Percentiles rank a stretch among this genome's conserved stretches.
These are phyloP conservation scores for Laticauda colubrina DNA, from an alignment of 2,113 vertebrate genomes.

Conservation along the genomic window DNA sequence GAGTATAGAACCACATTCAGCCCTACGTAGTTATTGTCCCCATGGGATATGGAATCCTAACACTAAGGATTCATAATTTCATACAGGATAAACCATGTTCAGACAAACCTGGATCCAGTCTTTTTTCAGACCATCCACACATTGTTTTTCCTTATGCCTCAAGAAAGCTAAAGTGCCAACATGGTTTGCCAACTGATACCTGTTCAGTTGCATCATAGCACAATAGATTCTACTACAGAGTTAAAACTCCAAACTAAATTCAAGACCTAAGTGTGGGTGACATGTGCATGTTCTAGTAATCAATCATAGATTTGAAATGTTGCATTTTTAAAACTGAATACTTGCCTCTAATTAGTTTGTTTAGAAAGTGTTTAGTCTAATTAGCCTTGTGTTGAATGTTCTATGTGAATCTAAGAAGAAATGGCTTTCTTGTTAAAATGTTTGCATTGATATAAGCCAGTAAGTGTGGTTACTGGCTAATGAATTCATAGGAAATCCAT, in stretches of 20 bases:
- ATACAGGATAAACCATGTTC: neutral
- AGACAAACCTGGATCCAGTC: neutral
- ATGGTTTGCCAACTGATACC: neutral
- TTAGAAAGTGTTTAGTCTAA: neutral
- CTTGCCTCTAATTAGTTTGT: neutral
- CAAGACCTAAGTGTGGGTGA: neutral
- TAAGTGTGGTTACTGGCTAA: neutral
- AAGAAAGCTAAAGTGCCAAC: constrained; percentile 14
- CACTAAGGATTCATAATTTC: neutral
- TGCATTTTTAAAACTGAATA: neutral
- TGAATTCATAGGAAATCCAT: neutral
- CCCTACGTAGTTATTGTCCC: neutral
- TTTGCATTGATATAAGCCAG: neutral
- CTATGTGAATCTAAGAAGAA: neutral
- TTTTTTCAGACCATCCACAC: neutral
- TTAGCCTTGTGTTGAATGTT: constrained; percentile 11
- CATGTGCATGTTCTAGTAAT: neutral
- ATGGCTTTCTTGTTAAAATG: neutral
- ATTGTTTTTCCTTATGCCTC: neutral
- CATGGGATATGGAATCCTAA: neutral
- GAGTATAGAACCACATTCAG: neutral
- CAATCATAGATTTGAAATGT: neutral
- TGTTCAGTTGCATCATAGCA: neutral
- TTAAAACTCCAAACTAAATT: neutral
- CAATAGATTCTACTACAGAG: neutral